Evolutionary conservation across 2,797 vertebrate species (phyloP).

Genomic region (Betta splendens): DNA sequence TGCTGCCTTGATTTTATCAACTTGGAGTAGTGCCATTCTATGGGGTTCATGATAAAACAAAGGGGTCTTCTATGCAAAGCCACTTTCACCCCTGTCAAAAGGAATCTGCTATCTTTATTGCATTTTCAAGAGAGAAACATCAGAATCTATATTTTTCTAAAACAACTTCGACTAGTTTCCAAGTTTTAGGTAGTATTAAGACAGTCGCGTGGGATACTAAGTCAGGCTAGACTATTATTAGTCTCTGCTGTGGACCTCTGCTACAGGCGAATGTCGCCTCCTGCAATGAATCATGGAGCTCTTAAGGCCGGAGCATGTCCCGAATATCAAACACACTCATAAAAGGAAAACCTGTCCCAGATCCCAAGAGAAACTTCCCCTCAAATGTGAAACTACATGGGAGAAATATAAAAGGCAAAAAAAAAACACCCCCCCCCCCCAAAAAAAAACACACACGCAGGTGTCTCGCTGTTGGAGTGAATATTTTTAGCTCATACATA

Average conservation of each 20-base stretch:
- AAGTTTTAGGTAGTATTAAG: slow-evolving; percentile 71
- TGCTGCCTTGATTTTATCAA: slow-evolving; percentile 40
- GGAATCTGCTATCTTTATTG: slow-evolving; percentile 56
- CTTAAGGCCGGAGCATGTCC: slow-evolving; percentile 82
- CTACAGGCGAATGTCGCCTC: slow-evolving; percentile 76
- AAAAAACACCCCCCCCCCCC: too few relatives aligned
- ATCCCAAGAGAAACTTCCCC: slow-evolving; percentile 73
- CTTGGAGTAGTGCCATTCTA: slow-evolving; percentile 51
- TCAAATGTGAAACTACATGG: slow-evolving; percentile 62
- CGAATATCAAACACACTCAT: slow-evolving; percentile 85
- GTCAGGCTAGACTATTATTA: slow-evolving; percentile 81
- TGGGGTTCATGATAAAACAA: slow-evolving; percentile 66
- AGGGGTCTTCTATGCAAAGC: slow-evolving; percentile 57
- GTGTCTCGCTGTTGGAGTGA: slow-evolving; percentile 40
- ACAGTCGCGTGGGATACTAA: slow-evolving; percentile 74
- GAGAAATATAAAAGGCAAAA: slow-evolving; percentile 58
- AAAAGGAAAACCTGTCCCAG: slow-evolving; percentile 85
- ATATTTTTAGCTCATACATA: slow-evolving; percentile 49
- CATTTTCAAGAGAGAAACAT: slow-evolving; percentile 46
- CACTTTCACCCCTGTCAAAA: slow-evolving; percentile 52
- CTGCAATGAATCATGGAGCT: slow-evolving; percentile 84
- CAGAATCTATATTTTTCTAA: slow-evolving; percentile 55
- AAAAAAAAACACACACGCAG: too few relatives aligned
- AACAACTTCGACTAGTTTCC: slow-evolving; percentile 75
- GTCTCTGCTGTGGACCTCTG: slow-evolving; percentile 78